Conservation (phyloP, 1,140 invertebrate genomes). For the Drosophila eugracilis region DNA sequence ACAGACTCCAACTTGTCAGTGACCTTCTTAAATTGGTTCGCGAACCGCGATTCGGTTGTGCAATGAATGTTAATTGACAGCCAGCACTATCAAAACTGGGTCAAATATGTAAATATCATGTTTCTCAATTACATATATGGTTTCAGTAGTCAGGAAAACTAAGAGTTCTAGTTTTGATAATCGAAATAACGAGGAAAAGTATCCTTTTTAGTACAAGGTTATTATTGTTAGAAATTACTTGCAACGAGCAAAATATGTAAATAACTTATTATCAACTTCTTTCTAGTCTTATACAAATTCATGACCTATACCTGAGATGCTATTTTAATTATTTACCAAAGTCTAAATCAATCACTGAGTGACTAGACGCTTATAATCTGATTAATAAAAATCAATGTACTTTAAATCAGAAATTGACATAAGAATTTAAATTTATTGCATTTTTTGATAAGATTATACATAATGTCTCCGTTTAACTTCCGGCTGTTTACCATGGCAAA, state of each 20-base stretch:
- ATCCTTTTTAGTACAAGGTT: no score
- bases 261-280: no score
- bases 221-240: no score
- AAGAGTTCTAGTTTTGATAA: no score
- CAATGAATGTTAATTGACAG: slow-evolving; percentile 52
- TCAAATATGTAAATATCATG: slow-evolving; percentile 2
- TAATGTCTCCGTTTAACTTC: background rate
- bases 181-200: no score
- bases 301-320: no score
- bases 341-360: no score
- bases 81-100: slow-evolving; percentile 20
- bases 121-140: background rate
- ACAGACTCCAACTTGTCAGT: slow-evolving; percentile 26
- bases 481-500: background rate
- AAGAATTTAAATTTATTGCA: background rate
- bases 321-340: no score
- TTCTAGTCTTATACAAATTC: no score
- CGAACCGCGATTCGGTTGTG: slow-evolving; percentile 24
- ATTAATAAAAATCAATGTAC: background rate
- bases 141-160: background rate
- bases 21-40: slow-evolving; percentile 55
- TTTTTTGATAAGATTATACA: background rate
- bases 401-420: background rate
- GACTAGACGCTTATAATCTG: no score
- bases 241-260: no score